These are phyloP conservation scores for Pygoscelis adeliae DNA, from an alignment of 2,113 vertebrate genomes.

Conservation along the genomic window DNA sequence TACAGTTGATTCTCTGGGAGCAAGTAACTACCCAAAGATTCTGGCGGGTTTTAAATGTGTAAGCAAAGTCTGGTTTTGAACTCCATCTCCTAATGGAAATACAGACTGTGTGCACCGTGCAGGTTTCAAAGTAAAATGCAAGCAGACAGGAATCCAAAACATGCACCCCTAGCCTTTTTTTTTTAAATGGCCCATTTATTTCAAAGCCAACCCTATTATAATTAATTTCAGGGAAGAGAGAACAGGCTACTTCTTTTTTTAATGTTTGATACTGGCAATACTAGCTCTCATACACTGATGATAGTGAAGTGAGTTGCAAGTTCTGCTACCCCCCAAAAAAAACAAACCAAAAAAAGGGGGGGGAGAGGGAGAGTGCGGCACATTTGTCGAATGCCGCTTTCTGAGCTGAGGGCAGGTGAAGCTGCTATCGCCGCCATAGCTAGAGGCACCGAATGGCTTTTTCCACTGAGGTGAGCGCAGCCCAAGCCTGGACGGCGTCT, in stretches of 20 bases:
- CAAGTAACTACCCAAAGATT: neutral
- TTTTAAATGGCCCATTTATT: neutral
- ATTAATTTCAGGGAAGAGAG: neutral
- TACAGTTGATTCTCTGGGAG: neutral
- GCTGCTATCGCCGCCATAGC: neutral
- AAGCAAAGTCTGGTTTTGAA: neutral
- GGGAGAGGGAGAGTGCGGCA: neutral
- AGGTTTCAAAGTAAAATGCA: neutral
- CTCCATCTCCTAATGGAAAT: neutral
- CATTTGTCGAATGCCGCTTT: no score
- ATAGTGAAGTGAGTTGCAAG: neutral
- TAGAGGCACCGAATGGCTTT: neutral
- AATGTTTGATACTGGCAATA: neutral
- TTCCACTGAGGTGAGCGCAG: no score
- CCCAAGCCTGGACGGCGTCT: neutral
- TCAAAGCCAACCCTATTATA: neutral
- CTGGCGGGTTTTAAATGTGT: neutral
- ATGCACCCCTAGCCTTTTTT: fast-evolving
- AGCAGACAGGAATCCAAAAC: neutral
- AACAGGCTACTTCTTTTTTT: neutral
- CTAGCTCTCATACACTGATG: neutral
- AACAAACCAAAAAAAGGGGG: no score
- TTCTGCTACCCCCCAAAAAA: neutral
- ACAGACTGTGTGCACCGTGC: neutral
- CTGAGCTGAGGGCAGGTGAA: neutral